phyloP scores from a whole-genome alignment of 2,113 vertebrate genomes.

The Arenaria interpres region DNA sequence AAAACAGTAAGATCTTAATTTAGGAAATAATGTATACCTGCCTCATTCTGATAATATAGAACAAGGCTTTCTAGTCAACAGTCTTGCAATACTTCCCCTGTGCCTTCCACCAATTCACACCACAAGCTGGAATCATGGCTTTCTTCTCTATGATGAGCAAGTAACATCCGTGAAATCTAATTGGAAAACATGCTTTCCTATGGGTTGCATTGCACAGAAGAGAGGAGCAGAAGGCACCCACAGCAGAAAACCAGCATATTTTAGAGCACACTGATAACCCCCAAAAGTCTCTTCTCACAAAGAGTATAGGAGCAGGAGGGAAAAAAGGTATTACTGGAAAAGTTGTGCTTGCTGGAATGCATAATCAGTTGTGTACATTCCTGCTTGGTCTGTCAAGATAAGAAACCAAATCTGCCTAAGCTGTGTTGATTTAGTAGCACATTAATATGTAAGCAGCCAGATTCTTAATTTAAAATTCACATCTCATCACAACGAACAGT shows the following conservation, averaged over 20 bases:
- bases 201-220: neutral
- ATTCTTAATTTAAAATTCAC: slow-evolving; percentile 1
- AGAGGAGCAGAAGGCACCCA: neutral
- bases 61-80: neutral
- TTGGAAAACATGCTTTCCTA: neutral
- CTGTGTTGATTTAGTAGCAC: neutral
- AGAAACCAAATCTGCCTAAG: neutral
- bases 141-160: neutral
- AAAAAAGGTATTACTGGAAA: neutral
- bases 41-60: neutral
- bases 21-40: neutral
- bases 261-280: neutral
- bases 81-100: neutral
- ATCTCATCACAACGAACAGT: neutral
- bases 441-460: neutral
- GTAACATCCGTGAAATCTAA: neutral
- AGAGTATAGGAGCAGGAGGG: neutral
- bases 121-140: neutral
- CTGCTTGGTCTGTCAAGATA: neutral
- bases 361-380: neutral
- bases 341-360: neutral
- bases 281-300: neutral
- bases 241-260: neutral
- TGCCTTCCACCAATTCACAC: neutral
- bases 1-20: neutral